Percentiles rank a stretch among this genome's conserved stretches.
These are phyloP conservation scores for Apolygus lucorum DNA, from an alignment of 1,140 invertebrate genomes.

Conservation along the genomic window DNA sequence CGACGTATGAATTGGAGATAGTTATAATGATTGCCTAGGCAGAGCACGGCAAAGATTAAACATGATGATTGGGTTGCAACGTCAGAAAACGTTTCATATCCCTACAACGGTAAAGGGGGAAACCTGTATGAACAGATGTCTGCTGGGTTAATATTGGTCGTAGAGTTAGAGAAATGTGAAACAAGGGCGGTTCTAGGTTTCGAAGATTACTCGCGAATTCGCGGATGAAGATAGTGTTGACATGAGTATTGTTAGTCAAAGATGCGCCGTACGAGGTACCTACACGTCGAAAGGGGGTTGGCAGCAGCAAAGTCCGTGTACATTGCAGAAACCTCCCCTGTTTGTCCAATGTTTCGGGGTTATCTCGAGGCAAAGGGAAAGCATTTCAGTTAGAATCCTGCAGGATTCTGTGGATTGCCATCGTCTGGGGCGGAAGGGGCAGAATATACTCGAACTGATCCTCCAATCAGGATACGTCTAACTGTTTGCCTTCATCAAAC, in stretches of 20 bases:
- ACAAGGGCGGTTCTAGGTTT: neutral
- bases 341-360: conserved; percentile 10
- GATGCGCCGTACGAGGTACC: neutral
- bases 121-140: conserved; percentile 2
- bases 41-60: neutral
- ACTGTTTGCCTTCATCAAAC: neutral
- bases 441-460: conserved; percentile 5
- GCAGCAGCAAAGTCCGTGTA: neutral
- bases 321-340: neutral
- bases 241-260: conserved; percentile 10
- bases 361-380: neutral
- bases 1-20: neutral
- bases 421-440: neutral
- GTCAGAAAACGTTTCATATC: neutral
- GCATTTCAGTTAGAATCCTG: neutral
- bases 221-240: conserved; percentile 8
- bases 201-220: neutral
- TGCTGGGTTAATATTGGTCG: conserved; percentile 3
- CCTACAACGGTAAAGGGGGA: no score
- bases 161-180: neutral
- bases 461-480: neutral
- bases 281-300: no score
- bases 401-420: neutral
- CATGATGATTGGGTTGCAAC: neutral
- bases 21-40: neutral